These are phyloP conservation scores for Percopsis transmontana DNA, from an alignment of 2,113 vertebrate genomes.

Conservation along the genomic window DNA sequence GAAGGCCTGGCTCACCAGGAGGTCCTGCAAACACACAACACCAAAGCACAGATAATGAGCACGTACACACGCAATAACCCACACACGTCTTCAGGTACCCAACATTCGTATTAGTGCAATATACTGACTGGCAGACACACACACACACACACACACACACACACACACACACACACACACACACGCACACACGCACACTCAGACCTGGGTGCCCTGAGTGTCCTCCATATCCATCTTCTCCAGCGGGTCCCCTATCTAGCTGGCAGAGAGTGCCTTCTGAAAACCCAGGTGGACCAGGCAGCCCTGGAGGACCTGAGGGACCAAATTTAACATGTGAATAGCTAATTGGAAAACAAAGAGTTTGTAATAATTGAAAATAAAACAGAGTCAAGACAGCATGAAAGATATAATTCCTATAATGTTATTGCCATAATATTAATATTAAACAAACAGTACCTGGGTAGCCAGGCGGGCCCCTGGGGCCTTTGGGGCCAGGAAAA, in stretches of 20 bases:
- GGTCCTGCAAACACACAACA: conserved; percentile 32
- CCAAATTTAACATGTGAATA: conserved; percentile 4
- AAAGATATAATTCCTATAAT: no score
- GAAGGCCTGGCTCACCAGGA: conserved; percentile 40
- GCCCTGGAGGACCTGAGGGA: conserved; percentile 27
- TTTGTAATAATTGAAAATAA: neutral
- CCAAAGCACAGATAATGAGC: neutral
- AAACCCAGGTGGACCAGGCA: conserved; percentile 30
- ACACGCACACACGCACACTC: conserved; percentile 4
- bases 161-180: neutral
- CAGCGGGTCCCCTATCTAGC: conserved; percentile 15
- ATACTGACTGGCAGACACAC: conserved; percentile 1
- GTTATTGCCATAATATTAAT: neutral
- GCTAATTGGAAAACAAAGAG: neutral
- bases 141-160: neutral
- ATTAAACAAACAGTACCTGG: conserved; percentile 40
- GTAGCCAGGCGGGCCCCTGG: conserved; percentile 41
- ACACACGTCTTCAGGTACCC: neutral
- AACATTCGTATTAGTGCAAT: neutral
- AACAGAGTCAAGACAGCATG: neutral
- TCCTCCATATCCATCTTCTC: conserved; percentile 51
- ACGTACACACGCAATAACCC: neutral
- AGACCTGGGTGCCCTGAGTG: conserved; percentile 48
- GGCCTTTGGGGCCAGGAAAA: conserved; percentile 40
- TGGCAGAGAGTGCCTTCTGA: neutral